Conservation (phyloP, 2,797 vertebrate species). For the Protonibea diacanthus region DNA sequence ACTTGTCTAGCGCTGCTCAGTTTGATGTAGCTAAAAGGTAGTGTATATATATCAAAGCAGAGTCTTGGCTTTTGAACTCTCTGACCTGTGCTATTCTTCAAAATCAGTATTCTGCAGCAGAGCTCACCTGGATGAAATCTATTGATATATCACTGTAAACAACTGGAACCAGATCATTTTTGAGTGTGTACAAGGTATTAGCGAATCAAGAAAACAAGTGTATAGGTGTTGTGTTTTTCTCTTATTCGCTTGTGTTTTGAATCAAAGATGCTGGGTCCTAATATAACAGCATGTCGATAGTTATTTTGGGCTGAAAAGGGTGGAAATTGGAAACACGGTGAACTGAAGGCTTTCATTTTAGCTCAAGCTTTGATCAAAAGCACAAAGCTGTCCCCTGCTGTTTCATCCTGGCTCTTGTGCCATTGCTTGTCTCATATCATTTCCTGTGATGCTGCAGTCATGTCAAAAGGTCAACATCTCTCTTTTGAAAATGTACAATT, state of each 20-base stretch:
- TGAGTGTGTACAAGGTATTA: background rate
- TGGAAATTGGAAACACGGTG: conserved; percentile 5
- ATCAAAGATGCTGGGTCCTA: background rate
- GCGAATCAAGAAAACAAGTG: background rate
- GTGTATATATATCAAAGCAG: background rate
- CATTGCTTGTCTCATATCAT: background rate
- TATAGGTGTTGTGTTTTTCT: background rate
- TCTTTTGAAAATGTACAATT: background rate
- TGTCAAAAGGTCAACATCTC: conserved; percentile 4
- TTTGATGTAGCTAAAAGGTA: background rate
- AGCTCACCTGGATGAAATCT: conserved; percentile 8
- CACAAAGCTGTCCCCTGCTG: background rate
- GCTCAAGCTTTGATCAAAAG: conserved; percentile 27
- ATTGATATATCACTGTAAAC: conserved; percentile 5
- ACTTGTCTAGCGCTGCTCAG: background rate
- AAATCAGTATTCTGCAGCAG: background rate
- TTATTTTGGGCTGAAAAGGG: background rate
- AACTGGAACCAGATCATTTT: conserved; percentile 1
- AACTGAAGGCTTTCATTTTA: conserved; percentile 24
- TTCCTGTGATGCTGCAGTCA: conserved; percentile 14
- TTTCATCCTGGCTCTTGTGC: conserved; percentile 1
- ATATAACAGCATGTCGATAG: conserved; percentile 7
- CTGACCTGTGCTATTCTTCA: background rate
- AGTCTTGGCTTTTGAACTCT: background rate
- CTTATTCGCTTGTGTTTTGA: background rate